phyloP scores from a whole-genome alignment of 2,888 invertebrate species.

The Lithodes maja region DNA sequence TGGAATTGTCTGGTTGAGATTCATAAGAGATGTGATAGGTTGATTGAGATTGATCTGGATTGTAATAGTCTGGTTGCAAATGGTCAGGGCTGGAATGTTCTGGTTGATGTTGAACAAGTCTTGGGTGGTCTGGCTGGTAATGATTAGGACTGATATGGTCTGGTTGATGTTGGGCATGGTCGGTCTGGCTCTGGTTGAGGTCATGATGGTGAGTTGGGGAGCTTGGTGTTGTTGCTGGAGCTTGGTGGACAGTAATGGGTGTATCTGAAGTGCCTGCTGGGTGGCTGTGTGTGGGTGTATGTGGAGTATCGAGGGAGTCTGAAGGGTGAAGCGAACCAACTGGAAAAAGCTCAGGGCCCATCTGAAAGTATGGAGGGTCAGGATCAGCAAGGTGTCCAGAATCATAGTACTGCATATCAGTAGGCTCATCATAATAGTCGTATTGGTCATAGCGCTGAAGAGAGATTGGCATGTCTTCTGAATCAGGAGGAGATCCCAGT shows the following conservation, averaged over 20 bases:
- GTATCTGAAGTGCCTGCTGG: neutral
- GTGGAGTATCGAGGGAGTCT: slow-evolving; percentile 2
- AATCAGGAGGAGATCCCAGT: slow-evolving; percentile 37
- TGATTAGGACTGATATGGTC: neutral
- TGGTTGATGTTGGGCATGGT: neutral
- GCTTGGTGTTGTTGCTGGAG: neutral
- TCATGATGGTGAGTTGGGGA: neutral
- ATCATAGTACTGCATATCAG: slow-evolving; percentile 20
- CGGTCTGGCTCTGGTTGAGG: neutral
- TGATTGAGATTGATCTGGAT: no score
- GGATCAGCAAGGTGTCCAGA: neutral
- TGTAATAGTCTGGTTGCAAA: neutral
- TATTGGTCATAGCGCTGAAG: slow-evolving; percentile 25
- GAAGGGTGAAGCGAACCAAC: slow-evolving; percentile 8
- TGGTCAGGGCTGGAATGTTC: neutral
- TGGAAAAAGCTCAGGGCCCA: slow-evolving; percentile 27
- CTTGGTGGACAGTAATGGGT: neutral
- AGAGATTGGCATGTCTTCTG: slow-evolving; percentile 18
- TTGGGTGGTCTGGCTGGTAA: neutral
- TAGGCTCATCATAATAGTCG: neutral
- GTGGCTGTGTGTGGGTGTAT: neutral
- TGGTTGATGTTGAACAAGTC: neutral
- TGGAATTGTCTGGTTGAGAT: neutral
- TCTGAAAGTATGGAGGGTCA: slow-evolving; percentile 35
- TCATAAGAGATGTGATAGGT: no score